Percentiles rank a stretch among this genome's conserved stretches.
Conservation (phyloP, 2,113 vertebrate genomes). For the Chamaetylas fuelleborni region DNA sequence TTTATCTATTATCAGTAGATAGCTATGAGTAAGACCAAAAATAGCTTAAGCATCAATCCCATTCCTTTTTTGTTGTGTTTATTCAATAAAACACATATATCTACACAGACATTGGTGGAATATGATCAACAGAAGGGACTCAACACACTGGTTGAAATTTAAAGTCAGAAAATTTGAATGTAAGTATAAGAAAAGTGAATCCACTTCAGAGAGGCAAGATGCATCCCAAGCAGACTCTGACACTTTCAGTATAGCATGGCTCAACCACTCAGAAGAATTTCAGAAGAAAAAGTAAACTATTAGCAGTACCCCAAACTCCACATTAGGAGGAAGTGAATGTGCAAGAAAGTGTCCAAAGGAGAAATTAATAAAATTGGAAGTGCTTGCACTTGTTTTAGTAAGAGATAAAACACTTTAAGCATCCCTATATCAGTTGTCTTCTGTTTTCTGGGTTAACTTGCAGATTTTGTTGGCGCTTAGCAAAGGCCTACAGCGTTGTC, state of each 20-base stretch:
- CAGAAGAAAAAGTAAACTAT: not conserved
- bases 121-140: not conserved
- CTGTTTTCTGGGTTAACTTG: not conserved
- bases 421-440: not conserved
- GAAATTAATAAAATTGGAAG: not conserved
- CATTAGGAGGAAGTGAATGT: not conserved
- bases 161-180: not conserved
- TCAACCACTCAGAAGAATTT: not conserved
- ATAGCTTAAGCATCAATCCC: not conserved
- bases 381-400: not conserved
- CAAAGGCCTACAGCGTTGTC: not conserved
- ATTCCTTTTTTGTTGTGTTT: not conserved
- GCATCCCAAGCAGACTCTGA: not conserved
- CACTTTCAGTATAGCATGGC: not conserved
- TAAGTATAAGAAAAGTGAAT: not conserved
- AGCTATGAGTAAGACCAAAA: not conserved
- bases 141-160: not conserved
- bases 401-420: not conserved
- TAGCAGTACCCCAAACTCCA: not conserved
- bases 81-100: not conserved
- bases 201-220: not conserved
- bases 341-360: not conserved
- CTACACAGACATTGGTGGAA: not conserved
- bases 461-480: not conserved
- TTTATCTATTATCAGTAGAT: not conserved